phyloP scores from a whole-genome alignment of 1,140 invertebrate genomes.

The Tribolium castaneum region DNA sequence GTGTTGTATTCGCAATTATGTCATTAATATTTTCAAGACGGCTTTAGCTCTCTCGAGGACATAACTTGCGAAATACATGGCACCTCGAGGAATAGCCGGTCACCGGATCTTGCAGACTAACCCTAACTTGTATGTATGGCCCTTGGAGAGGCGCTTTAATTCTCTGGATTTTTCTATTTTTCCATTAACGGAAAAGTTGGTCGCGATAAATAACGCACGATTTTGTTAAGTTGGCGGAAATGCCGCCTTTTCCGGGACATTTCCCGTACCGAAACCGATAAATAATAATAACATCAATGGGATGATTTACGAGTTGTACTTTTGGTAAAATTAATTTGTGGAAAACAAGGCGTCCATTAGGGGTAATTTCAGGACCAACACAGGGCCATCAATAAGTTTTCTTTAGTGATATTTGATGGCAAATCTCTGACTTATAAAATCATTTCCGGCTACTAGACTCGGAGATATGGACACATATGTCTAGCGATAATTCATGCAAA shows the following conservation, averaged over 20 bases:
- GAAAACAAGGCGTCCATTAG: constrained; percentile 64
- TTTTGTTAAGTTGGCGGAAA: neutral
- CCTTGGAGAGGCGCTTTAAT: neutral
- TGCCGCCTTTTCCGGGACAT: neutral
- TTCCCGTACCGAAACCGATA: neutral
- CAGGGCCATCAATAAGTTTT: constrained; percentile 61
- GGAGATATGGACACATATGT: no score
- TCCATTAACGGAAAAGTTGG: neutral
- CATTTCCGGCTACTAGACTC: no score
- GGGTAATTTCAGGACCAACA: constrained; percentile 60
- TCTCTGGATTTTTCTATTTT: neutral
- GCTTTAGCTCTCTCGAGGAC: neutral
- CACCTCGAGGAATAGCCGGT: constrained; percentile 55
- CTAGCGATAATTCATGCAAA: no score
- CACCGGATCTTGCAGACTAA: constrained; percentile 52
- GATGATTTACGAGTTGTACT: neutral
- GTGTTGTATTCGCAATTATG: neutral
- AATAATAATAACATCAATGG: neutral
- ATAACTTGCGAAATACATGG: constrained; percentile 54
- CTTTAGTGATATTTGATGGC: constrained; percentile 61
- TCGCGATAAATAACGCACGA: neutral
- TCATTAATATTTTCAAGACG: constrained; percentile 7
- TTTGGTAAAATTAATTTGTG: constrained; percentile 62
- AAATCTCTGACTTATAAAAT: constrained; percentile 37
- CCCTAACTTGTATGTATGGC: constrained; percentile 45